A percentile compares a stretch with the other conserved stretches of the same genome.
phyloP scores from a whole-genome alignment of 1,140 invertebrate species.

The Formica exsecta region DNA sequence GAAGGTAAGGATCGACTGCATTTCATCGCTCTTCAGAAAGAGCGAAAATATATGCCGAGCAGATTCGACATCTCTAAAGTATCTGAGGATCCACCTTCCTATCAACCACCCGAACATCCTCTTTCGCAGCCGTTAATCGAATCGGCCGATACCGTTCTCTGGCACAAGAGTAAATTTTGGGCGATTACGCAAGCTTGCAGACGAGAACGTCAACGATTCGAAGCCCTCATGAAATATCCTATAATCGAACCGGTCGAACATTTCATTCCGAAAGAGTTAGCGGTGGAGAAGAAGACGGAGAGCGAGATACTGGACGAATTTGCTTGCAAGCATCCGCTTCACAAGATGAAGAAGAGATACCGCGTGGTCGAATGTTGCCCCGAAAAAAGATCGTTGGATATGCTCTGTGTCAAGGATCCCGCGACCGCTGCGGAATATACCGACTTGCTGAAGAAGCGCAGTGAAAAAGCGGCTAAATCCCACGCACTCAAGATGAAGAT shows the following conservation, averaged over 20 bases:
- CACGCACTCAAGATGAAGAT: constrained; percentile 75
- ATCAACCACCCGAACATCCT: constrained; percentile 79
- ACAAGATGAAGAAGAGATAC: neutral
- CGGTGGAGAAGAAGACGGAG: neutral
- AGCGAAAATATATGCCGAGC: constrained; percentile 83
- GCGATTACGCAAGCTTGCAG: constrained; percentile 80
- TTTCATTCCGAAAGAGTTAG: neutral
- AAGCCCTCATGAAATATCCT: neutral
- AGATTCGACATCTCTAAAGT: constrained; percentile 82
- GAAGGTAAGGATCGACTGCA: constrained; percentile 87
- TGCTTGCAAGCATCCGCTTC: neutral
- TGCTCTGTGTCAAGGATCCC: neutral
- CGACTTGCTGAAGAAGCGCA: constrained; percentile 76
- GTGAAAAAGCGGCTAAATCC: constrained; percentile 62
- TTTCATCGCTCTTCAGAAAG: constrained; percentile 86
- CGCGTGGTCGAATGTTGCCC: constrained; percentile 27
- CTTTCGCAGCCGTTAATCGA: constrained; percentile 84
- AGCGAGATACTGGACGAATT: constrained; percentile 43
- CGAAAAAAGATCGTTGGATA: neutral
- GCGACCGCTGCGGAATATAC: constrained; percentile 75
- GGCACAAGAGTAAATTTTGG: constrained; percentile 86
- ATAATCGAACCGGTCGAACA: neutral
- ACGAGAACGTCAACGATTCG: constrained; percentile 81
- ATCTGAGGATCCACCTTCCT: constrained; percentile 74
- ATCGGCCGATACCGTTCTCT: constrained; percentile 86